These are phyloP conservation scores for Euplexia lucipara DNA, from an alignment of 2,888 invertebrate species.

Conservation along the genomic window DNA sequence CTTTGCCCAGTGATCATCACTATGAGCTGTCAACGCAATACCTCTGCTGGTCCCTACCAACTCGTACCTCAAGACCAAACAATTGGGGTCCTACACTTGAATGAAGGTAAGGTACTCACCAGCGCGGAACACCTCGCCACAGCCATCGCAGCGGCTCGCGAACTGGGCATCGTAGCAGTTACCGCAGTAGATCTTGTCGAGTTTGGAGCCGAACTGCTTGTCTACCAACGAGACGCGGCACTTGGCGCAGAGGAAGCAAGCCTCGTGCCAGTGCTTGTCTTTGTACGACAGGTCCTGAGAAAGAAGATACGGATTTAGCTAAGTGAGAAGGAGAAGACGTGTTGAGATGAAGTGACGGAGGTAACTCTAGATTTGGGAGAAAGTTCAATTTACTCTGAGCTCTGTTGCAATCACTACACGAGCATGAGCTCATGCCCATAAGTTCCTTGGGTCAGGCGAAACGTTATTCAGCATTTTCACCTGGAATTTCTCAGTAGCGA, in stretches of 20 bases:
- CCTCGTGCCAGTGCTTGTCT: constrained; percentile 99
- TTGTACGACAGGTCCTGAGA: constrained; percentile 99
- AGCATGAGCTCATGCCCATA: too few relatives aligned
- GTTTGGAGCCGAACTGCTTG: constrained; percentile 99
- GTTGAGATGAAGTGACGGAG: neutral
- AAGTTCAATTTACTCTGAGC: too few relatives aligned
- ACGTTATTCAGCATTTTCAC: too few relatives aligned
- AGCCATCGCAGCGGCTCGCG: constrained; percentile 99
- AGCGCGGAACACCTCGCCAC: constrained; percentile 99
- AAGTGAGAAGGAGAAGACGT: neutral
- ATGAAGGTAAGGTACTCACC: constrained; percentile 92
- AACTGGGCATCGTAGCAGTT: constrained; percentile 99
- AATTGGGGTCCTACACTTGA: neutral
- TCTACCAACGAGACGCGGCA: constrained; percentile 99
- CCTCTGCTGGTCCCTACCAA: neutral
- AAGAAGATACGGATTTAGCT: constrained; percentile 8
- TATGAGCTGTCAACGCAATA: too few relatives aligned
- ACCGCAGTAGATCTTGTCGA: constrained; percentile 99
- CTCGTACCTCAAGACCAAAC: constrained; percentile 16
- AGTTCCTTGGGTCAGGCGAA: too few relatives aligned
- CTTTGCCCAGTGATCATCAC: too few relatives aligned
- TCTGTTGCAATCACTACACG: too few relatives aligned
- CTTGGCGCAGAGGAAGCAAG: constrained; percentile 99
- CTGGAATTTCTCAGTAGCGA: too few relatives aligned
- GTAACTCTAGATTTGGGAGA: too few relatives aligned